Evolutionary conservation across 2,113 vertebrate genomes (phyloP).

Genomic region (Cricetomys ansorgei): DNA sequence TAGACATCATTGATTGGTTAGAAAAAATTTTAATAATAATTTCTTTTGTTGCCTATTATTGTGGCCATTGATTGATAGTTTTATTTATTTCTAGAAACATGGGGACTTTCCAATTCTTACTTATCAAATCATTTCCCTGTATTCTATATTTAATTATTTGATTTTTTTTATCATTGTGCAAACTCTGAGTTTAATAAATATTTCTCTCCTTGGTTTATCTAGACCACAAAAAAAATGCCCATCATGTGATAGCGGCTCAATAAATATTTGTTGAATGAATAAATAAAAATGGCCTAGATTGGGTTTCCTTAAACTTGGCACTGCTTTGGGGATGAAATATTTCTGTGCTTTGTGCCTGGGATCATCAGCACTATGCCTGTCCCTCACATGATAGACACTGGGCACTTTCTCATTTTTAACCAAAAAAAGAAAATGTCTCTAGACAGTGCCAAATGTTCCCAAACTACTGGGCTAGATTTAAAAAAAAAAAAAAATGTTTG

Average conservation of each 20-base stretch:
- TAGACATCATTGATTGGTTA: background rate
- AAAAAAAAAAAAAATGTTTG: background rate
- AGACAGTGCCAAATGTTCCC: background rate
- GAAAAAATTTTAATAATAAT: background rate
- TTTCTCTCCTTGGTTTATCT: constrained; percentile 22
- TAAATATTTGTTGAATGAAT: background rate
- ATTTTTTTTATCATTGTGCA: background rate
- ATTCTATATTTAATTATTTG: background rate
- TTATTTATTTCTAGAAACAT: background rate
- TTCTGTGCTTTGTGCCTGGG: background rate
- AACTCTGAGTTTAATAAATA: background rate
- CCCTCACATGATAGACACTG: background rate
- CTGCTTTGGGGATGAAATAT: background rate
- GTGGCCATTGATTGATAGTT: background rate
- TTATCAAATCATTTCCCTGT: background rate
- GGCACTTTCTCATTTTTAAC: background rate
- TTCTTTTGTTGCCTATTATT: background rate
- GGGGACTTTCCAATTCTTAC: background rate
- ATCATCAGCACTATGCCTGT: background rate
- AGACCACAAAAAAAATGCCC: background rate
- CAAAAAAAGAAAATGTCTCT: background rate
- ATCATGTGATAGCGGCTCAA: background rate
- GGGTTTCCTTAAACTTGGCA: background rate
- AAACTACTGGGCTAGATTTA: background rate
- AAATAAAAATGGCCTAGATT: background rate